Evolutionary conservation across 2,888 invertebrate species (phyloP).

Genomic region (Pyrochroa serraticornis): DNA sequence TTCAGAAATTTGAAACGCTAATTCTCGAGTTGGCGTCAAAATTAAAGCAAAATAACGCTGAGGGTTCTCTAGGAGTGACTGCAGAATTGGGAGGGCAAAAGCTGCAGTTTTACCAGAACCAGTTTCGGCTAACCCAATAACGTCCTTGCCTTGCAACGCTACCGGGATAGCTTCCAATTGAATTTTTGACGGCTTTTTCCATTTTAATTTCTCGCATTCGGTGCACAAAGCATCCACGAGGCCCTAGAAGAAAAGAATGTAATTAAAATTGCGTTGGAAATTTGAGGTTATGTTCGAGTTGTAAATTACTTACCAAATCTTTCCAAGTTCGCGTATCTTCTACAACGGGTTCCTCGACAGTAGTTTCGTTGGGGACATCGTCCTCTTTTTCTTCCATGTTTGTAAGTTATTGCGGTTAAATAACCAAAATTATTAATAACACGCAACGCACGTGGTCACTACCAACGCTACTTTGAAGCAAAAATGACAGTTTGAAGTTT

Average conservation of each 20-base stretch:
- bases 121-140: conserved; percentile 74
- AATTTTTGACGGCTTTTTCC: conserved; percentile 94
- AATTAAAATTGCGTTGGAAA: conserved; percentile 19
- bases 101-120: conserved; percentile 98
- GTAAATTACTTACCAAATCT: conserved; percentile 62
- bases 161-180: conserved; percentile 93
- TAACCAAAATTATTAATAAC: too few relatives aligned
- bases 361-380: conserved; percentile 21
- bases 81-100: conserved; percentile 95
- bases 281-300: conserved; percentile 31
- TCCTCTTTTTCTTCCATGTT: conserved; percentile 21
- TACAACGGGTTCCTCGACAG: conserved; percentile 44
- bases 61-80: conserved; percentile 86
- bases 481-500: too few relatives aligned
- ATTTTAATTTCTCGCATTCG: conserved; percentile 90
- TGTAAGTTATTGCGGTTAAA: conserved; percentile 14
- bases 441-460: too few relatives aligned
- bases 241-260: conserved; percentile 82
- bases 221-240: conserved; percentile 88
- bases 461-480: too few relatives aligned
- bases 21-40: conserved; percentile 94
- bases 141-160: conserved; percentile 82
- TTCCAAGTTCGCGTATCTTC: conserved; percentile 59
- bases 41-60: conserved; percentile 93
- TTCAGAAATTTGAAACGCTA: conserved; percentile 98